Evolutionary conservation across 2,113 vertebrate genomes (phyloP), one percentile per base, ranked within the genome.

Genomic region (Epinephelus lanceolatus): DNA sequence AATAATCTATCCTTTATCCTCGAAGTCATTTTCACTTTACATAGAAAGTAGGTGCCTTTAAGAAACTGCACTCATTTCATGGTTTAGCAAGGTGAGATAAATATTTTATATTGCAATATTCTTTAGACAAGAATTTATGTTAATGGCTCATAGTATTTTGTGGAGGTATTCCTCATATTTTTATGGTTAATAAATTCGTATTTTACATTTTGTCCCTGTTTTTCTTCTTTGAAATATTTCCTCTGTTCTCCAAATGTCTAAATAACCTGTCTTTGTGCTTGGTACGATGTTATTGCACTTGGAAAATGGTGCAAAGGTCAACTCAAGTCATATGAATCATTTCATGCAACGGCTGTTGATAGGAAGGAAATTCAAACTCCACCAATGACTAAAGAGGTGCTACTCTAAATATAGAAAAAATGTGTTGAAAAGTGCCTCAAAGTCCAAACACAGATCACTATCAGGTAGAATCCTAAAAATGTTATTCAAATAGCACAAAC

Each of bases 1-100:
- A 81, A 4, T 69, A 53, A 72, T 71, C 13, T 45, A 15, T 30
- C 18, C 9, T 68, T 37, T 81, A 30, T 30, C 55, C 27, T 78
- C 17, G 60, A 60, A 56, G 25, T n/a, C 21, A 25, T 40, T 27
- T 76, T 42, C 14, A 53, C 6, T 42, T 55, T 2, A 63, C 45
- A 37, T 33, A 5, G 1, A 18, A 52, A 47, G 23, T 40, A 40
- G 14, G 8, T 42, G 33, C 51, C 37, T 63, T 30, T n/a, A 42
- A 21, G 18, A 80, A 66, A 60, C 27, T 40, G 66, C 13, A 51
- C 0, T 10, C 15, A 59, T 9, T 12, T 40, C 37, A 40, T 21
- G 13, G 19, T 52, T 40, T 11, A 60, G 25, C 19, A 68, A 40
- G 27, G 10, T 27, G 8, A 49, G 7, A 30, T 18, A 21, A 10